phyloP scores from a whole-genome alignment of 2,797 vertebrate genomes.

The Tympanoctomys barrerae region DNA sequence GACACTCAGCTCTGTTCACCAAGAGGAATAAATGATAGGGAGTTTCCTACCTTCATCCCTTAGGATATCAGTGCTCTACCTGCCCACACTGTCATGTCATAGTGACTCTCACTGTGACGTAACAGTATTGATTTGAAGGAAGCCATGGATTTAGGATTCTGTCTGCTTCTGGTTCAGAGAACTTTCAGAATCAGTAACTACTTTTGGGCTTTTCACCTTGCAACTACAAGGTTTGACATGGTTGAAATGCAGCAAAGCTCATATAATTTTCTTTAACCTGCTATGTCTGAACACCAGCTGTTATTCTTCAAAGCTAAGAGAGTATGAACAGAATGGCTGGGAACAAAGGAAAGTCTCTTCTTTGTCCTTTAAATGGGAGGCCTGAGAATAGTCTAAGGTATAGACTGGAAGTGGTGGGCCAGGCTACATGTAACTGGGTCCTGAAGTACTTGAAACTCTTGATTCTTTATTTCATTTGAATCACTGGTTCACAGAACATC shows the following conservation, averaged over 20 bases:
- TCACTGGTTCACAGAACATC: not conserved
- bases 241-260: not conserved
- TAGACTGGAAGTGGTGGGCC: not conserved
- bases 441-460: not conserved
- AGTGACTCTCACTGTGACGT: not conserved
- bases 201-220: not conserved
- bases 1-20: not conserved
- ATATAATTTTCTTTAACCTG: constrained; percentile 9
- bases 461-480: not conserved
- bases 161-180: not conserved
- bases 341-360: not conserved
- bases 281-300: not conserved
- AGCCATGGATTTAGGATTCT: not conserved
- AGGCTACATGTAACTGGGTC: not conserved
- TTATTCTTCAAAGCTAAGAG: constrained; percentile 27
- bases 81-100: not conserved
- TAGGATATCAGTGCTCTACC: not conserved
- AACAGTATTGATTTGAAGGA: not conserved
- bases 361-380: not conserved
- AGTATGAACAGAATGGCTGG: constrained; percentile 32
- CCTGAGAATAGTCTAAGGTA: not conserved
- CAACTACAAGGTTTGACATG: not conserved
- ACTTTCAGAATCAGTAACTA: not conserved
- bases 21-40: not conserved
- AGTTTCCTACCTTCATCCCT: not conserved